A percentile compares a stretch with the other conserved stretches of the same genome.
Conservation (phyloP, 2,888 invertebrate species). For the Cordilura impudica region DNA sequence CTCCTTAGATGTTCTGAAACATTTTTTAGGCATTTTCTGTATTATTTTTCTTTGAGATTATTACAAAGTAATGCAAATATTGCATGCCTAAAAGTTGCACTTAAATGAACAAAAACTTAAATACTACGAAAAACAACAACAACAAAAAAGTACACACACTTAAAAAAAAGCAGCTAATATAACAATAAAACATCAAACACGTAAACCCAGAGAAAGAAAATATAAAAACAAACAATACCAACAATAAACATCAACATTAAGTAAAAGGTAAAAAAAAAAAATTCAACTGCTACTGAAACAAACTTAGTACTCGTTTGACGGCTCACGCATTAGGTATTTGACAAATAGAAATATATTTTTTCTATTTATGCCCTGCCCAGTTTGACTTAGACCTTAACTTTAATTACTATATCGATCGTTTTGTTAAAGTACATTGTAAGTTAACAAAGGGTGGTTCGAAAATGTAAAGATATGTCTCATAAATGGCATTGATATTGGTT, state of each 20-base stretch:
- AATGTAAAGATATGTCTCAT: too few species aligned
- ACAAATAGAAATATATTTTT: too few species aligned
- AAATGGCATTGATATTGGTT: too few species aligned
- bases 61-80: constrained; percentile 56
- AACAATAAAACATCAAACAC: not conserved
- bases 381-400: too few species aligned
- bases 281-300: not conserved
- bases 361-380: too few species aligned
- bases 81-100: constrained; percentile 73
- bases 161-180: not conserved
- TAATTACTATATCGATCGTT: too few species aligned
- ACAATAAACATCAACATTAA: not conserved
- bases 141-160: not conserved
- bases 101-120: constrained; percentile 69
- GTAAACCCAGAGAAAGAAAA: not conserved
- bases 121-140: not conserved
- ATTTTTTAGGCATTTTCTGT: not conserved
- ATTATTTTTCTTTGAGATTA: not conserved
- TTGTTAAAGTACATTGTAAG: too few species aligned
- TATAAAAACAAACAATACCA: not conserved
- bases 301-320: not conserved
- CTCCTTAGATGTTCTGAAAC: not conserved
- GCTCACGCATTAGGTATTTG: too few species aligned
- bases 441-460: too few species aligned
- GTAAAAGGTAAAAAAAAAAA: not conserved